Conservation (phyloP, 30 jellyfish, hydroid and myxozoan species). For the Sanderia malayensis region DNA sequence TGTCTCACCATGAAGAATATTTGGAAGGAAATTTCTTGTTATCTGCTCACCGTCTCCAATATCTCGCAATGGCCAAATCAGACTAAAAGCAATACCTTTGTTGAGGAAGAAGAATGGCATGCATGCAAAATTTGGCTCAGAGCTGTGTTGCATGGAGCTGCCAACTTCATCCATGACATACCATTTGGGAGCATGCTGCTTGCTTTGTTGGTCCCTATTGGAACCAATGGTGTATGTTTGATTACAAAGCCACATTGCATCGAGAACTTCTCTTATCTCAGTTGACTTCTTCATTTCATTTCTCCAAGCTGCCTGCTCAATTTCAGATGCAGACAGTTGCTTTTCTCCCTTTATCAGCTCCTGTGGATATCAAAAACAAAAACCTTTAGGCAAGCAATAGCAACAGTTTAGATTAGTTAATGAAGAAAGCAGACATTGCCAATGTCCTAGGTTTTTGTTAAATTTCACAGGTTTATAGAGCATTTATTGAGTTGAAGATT, state of each 20-base stretch:
- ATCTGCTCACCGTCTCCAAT: conserved; percentile 51
- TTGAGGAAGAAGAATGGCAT: conserved; percentile 55
- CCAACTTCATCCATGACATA: conserved; percentile 88
- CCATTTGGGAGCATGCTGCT: conserved; percentile 63
- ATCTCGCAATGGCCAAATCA: conserved; percentile 78
- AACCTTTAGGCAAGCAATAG: no score
- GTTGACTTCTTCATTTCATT: conserved; percentile 5
- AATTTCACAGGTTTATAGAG: no score
- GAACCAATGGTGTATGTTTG: conserved; percentile 66
- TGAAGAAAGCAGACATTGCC: no score
- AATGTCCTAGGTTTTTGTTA: no score
- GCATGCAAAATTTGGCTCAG: conserved; percentile 69
- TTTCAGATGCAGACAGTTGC: conserved; percentile 70
- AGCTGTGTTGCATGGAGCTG: conserved; percentile 58
- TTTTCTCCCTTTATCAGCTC: conserved; percentile 72
- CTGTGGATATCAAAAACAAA: conserved; percentile 36
- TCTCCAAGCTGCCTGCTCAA: conserved; percentile 51
- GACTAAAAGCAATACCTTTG: conserved; percentile 38
- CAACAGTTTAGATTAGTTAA: no score
- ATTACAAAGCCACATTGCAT: conserved; percentile 79
- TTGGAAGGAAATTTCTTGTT: conserved; percentile 67
- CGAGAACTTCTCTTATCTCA: conserved; percentile 48
- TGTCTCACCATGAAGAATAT: conserved; percentile 31
- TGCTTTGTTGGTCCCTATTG: neutral
- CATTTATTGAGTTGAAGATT: no score